These are phyloP conservation scores for Gallinago jamesoni DNA, from an alignment of 2,113 vertebrate species.

Conservation along the genomic window DNA sequence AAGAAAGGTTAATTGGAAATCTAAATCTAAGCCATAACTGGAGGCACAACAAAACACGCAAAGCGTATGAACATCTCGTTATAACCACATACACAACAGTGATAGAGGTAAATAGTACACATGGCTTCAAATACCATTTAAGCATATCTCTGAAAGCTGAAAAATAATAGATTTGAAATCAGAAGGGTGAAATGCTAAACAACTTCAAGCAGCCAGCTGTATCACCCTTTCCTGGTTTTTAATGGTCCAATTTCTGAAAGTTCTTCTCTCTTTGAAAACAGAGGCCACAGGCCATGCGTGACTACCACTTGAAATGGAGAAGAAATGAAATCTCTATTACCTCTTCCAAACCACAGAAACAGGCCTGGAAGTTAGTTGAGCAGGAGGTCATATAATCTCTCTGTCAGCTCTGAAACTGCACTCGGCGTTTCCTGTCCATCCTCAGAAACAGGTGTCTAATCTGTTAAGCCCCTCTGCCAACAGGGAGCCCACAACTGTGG, in stretches of 20 bases:
- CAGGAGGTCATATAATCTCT: not conserved
- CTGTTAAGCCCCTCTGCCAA: not conserved
- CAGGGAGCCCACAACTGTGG: not conserved
- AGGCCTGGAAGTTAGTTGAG: not conserved
- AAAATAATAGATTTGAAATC: not conserved
- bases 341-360: not conserved
- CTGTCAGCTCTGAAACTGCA: not conserved
- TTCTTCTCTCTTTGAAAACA: not conserved
- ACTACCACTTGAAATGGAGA: not conserved
- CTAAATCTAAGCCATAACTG: not conserved
- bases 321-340: not conserved
- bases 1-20: not conserved
- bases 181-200: not conserved
- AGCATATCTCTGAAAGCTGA: not conserved
- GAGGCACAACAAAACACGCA: not conserved
- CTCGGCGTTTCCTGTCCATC: not conserved
- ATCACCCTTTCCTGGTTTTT: not conserved
- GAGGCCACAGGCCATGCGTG: accelerated
- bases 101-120: not conserved
- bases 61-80: not conserved
- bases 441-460: not conserved
- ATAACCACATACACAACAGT: not conserved
- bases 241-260: not conserved
- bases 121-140: not conserved
- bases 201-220: not conserved